Conservation (phyloP, 2,113 vertebrate species). For the Hydrochoerus hydrochaeris region DNA sequence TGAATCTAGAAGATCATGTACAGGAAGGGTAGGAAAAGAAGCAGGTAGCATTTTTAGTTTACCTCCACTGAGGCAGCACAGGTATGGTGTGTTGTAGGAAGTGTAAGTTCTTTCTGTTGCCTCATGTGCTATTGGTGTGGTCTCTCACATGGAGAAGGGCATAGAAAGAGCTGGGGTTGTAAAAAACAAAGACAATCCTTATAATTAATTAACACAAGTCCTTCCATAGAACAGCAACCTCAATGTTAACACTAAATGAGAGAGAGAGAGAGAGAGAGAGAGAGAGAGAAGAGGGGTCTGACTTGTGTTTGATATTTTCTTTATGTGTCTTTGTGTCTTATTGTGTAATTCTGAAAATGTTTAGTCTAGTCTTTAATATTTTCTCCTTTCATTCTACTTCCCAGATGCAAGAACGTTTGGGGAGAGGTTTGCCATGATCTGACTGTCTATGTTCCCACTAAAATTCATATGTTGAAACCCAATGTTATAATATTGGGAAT, state of each 20-base stretch:
- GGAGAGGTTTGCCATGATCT: not conserved
- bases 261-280: no score
- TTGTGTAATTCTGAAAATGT: not conserved
- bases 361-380: not conserved
- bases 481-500: not conserved
- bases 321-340: not conserved
- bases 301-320: constrained; percentile 1
- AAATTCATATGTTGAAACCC: not conserved
- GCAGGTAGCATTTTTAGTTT: not conserved
- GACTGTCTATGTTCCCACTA: not conserved
- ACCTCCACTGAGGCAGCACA: not conserved
- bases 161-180: not conserved
- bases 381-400: not conserved
- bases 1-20: not conserved
- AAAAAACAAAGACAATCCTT: not conserved
- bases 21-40: not conserved
- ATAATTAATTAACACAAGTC: not conserved
- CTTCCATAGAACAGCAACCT: not conserved
- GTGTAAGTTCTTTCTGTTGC: not conserved
- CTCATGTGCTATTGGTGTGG: not conserved
- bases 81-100: not conserved
- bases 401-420: not conserved
- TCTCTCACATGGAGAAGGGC: not conserved
- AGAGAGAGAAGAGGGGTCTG: not conserved
- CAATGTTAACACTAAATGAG: not conserved